Base-by-base conservation (phyloP, 1,140 invertebrate species). In the Hylaeus anthracinus region DNA sequence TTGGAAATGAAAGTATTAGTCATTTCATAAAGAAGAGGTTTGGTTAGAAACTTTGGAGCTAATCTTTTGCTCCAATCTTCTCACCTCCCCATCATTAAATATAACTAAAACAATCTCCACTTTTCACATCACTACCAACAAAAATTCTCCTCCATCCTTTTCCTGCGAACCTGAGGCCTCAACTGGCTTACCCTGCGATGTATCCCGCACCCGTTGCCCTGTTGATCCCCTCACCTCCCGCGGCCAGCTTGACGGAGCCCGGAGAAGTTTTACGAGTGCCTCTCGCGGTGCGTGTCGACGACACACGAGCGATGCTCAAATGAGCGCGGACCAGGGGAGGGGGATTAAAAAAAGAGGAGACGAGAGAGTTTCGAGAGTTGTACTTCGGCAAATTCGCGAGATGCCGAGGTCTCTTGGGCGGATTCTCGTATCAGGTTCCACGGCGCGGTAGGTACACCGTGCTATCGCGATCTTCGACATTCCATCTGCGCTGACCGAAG, bases 381-480 rank as follows among this genome's bases (percentile, higher is more conserved):
- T 84, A 79, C 78, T 82, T 82, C 39, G 84, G 80, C 77, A 86
- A 88, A 88, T 88, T 88, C 82, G 88, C 76, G 74, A 85, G 69
- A 86, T 86, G 75, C 53, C 75, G 45, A 48, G 39, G 63, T 61
- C 63, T 41, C 14, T 86, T 51, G 1, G 53, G 63, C 26, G 65
- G 15, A 63, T 79, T 58, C 60, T 86, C 78, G 85, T 91, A 91
- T 92, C 90, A 87, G 83, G 85, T 91, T 91, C 85, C 88, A 86
- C 74, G 86, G 84, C 87, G 88, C 75, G 88, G 86, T 90, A 79
- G 85, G 72, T 85, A 87, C 53, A 66, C 64, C 66, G 58, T 61
- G 58, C 79, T 91, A 90, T 90, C 91, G 87, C 87, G 87, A 90
- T 88, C 89, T 90, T 90, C 88, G 87, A 89, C 88, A 91, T 90